phyloP scores from a whole-genome alignment of 1,140 invertebrate genomes.

The Drosophila ananassae region DNA sequence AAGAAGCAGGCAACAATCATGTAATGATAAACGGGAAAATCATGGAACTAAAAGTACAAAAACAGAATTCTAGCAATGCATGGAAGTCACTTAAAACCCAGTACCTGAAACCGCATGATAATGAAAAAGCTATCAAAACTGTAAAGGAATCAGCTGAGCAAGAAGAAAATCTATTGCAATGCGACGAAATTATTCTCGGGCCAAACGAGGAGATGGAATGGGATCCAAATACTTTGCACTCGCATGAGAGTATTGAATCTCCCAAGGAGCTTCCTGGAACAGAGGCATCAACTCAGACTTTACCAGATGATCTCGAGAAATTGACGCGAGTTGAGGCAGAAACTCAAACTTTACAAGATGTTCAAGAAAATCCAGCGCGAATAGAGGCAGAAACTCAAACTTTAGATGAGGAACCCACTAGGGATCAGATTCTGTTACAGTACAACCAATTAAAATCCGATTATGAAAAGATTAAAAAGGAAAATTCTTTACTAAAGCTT shows the following conservation, averaged over 20 bases:
- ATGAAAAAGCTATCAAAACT: neutral
- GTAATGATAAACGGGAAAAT: neutral
- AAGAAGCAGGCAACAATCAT: neutral
- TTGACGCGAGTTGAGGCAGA: neutral
- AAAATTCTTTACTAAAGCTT: conserved; percentile 28
- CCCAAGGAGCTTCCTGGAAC: neutral
- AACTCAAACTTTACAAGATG: neutral
- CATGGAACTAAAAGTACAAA: neutral
- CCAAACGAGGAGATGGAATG: neutral
- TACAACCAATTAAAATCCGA: conserved; percentile 27
- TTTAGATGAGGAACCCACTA: neutral
- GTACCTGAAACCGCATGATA: neutral
- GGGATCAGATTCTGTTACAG: conserved; percentile 4
- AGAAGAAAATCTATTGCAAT: neutral
- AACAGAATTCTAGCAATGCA: neutral
- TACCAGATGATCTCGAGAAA: neutral
- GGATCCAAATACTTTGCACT: neutral
- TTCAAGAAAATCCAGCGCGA: neutral
- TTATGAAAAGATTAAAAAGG: conserved; percentile 18
- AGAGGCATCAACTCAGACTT: neutral
- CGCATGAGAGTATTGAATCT: neutral
- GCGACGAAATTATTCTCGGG: too few relatives aligned
- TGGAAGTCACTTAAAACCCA: neutral
- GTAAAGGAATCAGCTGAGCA: neutral
- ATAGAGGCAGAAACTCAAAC: neutral